A percentile compares a stretch with the other conserved stretches of the same genome.
These are phyloP conservation scores for Drosophila varians DNA, from an alignment of 1,140 invertebrate species.

Conservation along the genomic window DNA sequence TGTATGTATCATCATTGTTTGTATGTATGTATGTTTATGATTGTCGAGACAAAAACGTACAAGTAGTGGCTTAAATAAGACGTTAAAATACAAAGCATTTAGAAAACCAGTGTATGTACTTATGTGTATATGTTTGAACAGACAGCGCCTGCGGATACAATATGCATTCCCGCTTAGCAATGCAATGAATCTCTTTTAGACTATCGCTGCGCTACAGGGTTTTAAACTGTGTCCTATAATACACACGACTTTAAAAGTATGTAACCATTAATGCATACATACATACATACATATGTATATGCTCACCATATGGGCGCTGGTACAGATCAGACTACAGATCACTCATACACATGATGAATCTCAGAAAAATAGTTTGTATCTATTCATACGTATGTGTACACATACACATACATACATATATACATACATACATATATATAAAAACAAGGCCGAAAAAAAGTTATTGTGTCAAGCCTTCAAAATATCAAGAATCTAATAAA, in stretches of 20 bases:
- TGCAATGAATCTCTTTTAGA: not conserved
- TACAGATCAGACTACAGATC: too few species aligned
- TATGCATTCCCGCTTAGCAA: not conserved
- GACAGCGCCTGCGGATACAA: not conserved
- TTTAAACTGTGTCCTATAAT: not conserved
- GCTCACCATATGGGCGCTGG: too few species aligned
- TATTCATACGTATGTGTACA: constrained; percentile 3
- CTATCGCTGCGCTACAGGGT: not conserved
- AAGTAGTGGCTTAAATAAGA: constrained; percentile 65
- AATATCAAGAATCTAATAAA: too few species aligned
- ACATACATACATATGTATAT: constrained; percentile 11
- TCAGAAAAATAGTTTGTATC: not conserved
- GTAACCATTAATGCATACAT: constrained; percentile 66
- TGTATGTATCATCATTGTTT: not conserved
- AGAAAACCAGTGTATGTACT: constrained; percentile 9
- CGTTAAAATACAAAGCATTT: constrained; percentile 63
- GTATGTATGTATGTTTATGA: not conserved
- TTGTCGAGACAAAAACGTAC: constrained; percentile 32
- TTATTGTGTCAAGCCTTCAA: too few species aligned
- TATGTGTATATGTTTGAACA: not conserved
- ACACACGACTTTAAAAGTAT: not conserved
- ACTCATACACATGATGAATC: constrained; percentile 1
- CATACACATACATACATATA: not conserved
- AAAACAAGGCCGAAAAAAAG: too few species aligned
- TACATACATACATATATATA: not conserved